Base-by-base conservation (phyloP, 1,140 invertebrate species). In the Pseudomyrmex flavicornis region DNA sequence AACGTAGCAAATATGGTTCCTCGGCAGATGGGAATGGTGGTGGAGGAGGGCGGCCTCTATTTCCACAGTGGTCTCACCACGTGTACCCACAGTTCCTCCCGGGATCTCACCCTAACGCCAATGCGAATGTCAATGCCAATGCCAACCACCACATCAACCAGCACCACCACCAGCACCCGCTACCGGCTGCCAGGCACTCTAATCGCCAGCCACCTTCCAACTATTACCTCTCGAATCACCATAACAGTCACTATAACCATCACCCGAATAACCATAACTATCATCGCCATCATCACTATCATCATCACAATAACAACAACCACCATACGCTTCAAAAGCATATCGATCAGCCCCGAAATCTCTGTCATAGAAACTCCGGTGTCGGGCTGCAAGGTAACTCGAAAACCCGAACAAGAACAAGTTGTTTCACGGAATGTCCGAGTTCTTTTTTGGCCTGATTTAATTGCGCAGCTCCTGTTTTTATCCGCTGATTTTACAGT, bases 61-160 rank as follows among this genome's bases (percentile, higher is more conserved):
- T 98, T 94, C 97, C 97, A 89, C 97, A 98, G 95, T 98, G 97
- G 97, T 98, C 97, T 90, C 97, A 98, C 95, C 97, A 98, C 95
- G 97, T 98, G 91, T 98, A 98, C 94, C 97, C 97, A 88, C 97
- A 98, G 96, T 98, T 98, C 95, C 96, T 98, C 94, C 97, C 97
- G 88, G 97, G 97, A 93, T 96, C 97, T 94, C 97, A 97, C 95
- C 97, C 97, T 87, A 96, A 96, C 94, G 95, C 96, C 88, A 95
- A 93, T 92, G 92, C 93, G 90, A 93, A 94, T 95, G 95, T 93
- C 91, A 94, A 94, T 95, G 95, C 93, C 92, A 94, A 95, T 93
- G 93, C 93, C 88, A 94, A 93, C 91, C 92, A 94, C 90, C 94
- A 94, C 91, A 93, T 93, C 88, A 92, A 92, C 91, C 92, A 95